These are phyloP conservation scores for Cheiracanthium punctorium DNA, from an alignment of 2,888 invertebrate genomes.

Conservation along the genomic window DNA sequence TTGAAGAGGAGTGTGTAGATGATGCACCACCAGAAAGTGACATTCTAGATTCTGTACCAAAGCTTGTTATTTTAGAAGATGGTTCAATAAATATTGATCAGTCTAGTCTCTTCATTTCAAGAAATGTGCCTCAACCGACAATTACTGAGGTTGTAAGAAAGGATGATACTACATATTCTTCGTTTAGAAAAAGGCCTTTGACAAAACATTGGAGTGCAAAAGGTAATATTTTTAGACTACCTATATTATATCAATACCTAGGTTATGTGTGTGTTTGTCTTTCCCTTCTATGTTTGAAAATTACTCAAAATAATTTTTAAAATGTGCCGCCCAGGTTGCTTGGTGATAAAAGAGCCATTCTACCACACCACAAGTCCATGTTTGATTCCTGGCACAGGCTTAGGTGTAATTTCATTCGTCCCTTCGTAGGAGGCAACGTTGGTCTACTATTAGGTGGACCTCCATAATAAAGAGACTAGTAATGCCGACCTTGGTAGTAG, in stretches of 20 bases:
- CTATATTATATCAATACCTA: neutral
- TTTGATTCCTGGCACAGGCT: no score
- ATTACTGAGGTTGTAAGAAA: slow-evolving; percentile 33
- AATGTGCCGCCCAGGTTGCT: no score
- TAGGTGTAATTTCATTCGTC: no score
- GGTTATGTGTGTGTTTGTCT: slow-evolving; percentile 9
- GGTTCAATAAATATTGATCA: slow-evolving; percentile 91
- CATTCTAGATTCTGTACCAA: slow-evolving; percentile 78
- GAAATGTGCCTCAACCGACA: slow-evolving; percentile 30
- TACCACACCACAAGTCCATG: no score
- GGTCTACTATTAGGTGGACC: no score
- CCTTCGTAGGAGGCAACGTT: no score
- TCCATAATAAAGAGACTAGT: no score
- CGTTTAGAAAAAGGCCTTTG: slow-evolving; percentile 55
- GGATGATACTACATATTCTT: slow-evolving; percentile 64
- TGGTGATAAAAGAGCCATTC: no score
- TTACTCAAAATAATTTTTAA: neutral
- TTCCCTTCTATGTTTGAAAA: neutral
- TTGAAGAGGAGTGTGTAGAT: slow-evolving; percentile 31
- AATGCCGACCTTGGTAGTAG: no score
- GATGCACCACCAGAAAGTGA: neutral
- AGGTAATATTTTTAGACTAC: slow-evolving; percentile 27
- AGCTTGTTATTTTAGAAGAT: slow-evolving; percentile 89
- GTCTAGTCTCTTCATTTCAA: slow-evolving; percentile 82
- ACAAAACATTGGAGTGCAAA: slow-evolving; percentile 27